phyloP scores from a whole-genome alignment of 1,140 invertebrate genomes.

The Mamestra configurata region DNA sequence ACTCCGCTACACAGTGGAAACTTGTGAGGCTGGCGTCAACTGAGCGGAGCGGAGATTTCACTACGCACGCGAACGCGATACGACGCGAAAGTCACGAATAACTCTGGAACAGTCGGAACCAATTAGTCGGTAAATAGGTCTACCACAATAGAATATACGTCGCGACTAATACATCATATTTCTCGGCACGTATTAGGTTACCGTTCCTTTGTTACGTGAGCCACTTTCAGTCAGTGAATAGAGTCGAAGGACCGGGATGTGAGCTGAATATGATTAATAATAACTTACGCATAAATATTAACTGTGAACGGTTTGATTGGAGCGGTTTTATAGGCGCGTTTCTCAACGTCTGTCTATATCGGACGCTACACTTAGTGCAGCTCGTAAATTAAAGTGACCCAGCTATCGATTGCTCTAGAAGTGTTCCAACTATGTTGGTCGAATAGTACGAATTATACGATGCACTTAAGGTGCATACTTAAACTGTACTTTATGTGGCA shows the following conservation, averaged over 20 bases:
- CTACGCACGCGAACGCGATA: constrained; percentile 57
- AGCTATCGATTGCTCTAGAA: constrained; percentile 8
- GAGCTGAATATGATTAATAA: constrained; percentile 85
- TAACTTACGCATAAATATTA: constrained; percentile 77
- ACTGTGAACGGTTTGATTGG: constrained; percentile 48
- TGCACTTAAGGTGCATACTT: neutral
- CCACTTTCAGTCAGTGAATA: constrained; percentile 85
- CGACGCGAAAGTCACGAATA: constrained; percentile 66
- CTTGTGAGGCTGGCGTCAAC: constrained; percentile 27
- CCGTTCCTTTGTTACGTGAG: constrained; percentile 86
- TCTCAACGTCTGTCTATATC: constrained; percentile 25
- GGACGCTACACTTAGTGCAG: constrained; percentile 14
- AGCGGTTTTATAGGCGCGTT: constrained; percentile 28
- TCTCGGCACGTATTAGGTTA: constrained; percentile 85
- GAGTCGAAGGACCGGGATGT: constrained; percentile 79
- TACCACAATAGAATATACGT: constrained; percentile 81
- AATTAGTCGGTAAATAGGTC: constrained; percentile 80
- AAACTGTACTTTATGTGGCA: neutral
- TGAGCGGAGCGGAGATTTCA: constrained; percentile 68
- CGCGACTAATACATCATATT: constrained; percentile 81
- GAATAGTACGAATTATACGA: neutral
- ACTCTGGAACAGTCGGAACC: constrained; percentile 71
- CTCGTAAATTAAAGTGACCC: constrained; percentile 23
- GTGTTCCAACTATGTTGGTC: neutral
- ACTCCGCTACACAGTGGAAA: constrained; percentile 40